Conservation (phyloP, 2,797 vertebrate species). For the Aquila chrysaetos region DNA sequence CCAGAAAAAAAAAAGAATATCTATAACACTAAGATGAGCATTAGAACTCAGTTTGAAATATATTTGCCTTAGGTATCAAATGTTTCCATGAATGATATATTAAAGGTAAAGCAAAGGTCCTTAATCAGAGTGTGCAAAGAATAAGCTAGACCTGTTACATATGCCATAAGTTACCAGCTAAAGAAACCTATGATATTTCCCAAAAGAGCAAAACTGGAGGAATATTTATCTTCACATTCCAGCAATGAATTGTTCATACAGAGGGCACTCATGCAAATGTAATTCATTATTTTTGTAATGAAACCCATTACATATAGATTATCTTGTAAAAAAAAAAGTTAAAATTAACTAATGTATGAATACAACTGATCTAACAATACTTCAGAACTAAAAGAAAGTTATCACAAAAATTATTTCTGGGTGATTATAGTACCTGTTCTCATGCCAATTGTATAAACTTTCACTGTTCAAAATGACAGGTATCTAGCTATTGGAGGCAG, state of each 20-base stretch:
- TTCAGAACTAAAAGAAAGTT: background rate
- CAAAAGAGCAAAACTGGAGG: background rate
- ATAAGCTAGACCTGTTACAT: background rate
- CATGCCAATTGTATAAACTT: background rate
- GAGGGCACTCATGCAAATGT: background rate
- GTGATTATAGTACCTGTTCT: background rate
- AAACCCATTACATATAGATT: background rate
- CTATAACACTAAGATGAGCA: background rate
- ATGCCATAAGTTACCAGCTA: background rate
- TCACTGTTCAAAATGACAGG: background rate
- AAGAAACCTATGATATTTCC: background rate
- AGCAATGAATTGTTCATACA: background rate
- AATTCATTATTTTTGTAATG: background rate
- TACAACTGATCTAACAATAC: background rate
- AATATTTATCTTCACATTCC: background rate
- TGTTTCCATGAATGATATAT: background rate
- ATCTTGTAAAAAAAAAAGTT: background rate
- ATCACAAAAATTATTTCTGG: background rate
- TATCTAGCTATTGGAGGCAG: background rate
- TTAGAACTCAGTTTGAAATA: background rate
- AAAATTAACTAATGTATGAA: background rate
- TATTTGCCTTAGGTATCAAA: background rate
- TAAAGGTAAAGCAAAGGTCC: background rate
- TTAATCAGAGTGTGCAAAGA: background rate
- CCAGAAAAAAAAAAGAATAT: background rate